Base-by-base conservation (phyloP, 2,113 vertebrate genomes). In the Nanorana parkeri region DNA sequence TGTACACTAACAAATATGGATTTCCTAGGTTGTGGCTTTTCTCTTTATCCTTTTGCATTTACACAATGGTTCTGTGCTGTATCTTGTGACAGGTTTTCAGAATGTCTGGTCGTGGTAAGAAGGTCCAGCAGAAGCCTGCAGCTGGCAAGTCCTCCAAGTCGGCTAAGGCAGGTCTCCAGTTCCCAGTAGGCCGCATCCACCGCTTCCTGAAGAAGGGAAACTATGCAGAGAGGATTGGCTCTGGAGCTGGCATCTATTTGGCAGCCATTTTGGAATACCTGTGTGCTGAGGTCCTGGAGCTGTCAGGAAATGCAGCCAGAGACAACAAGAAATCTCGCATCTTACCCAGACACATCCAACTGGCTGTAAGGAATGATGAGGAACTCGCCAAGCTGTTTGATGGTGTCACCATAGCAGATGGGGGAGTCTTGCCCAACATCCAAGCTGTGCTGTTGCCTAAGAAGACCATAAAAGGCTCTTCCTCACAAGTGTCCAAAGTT, bases 31-130 rank as follows among this genome's bases (percentile, higher is more conserved):
- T 16, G 2, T 67, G 3, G 36, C 16, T 51, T 69, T 23, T 15
- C 8, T 51, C 17, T 4, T 52, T 41, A n/a, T 20, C 19, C 20
- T n/a, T 60, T 36, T 36, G 32, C 32, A 36, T 5, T 36, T 4
- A 36, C 32, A 2, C 5, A 36, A 36, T 32, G 29, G 29, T 5
- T 32, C 5, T 32, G 3, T 36, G 8, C 32, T 36, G n/a, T n/a
- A 36, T 36, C 32, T 36, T 4, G 3, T 61, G 23, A 61, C 23
- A 78, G 47, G 29, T 73, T 26, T n/a, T 54, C 10, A 84, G 16
- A 41, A 95, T 94, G 93, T 95, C 94, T 84, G 94, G 91, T 26
- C 87, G 63, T 76, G 91, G 92, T 4, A 95, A 95, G 88, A 88
- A 89, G 17, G 36, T 0, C 0, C 0, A 26, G 0, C 0, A 26